Base-by-base conservation (phyloP, 2,113 vertebrate genomes). In the Nannobrachium achirus region DNA sequence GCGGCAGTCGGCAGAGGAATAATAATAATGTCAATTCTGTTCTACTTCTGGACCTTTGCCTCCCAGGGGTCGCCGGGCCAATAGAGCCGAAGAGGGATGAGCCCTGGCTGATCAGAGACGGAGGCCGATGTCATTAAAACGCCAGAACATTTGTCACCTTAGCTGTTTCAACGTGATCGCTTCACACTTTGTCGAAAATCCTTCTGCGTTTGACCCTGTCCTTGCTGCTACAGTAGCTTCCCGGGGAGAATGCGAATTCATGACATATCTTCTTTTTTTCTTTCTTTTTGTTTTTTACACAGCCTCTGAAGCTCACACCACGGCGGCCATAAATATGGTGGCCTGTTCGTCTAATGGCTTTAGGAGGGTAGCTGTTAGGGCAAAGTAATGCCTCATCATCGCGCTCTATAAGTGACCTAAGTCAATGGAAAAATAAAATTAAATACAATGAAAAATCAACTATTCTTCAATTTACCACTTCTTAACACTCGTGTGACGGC, bases 361-460 rank as follows among this genome's bases (percentile, higher is more conserved):
- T 51, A 79, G 58, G 70, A 78, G 66, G 69, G 59, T 44, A 56
- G 76, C 78, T 52, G 3, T 81, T 77, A 64, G n/a, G 3, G 41
- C 80, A 1, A 64, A 7, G 11, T 11, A 63, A 61, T 33, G 44
- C 20, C 65, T 82, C 63, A 46, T 58, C 18, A n/a, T n/a, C n/a
- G n/a, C n/a, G 20, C 78, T 79, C 51, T 2, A 1, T 67, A 80
- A 78, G 70, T 75, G 77, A 61, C 72, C 74, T 78, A 71, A 82
- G 67, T 78, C 60, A 69, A 70, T 69, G 9, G 4, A 45, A 53
- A 64, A 75, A 62, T 48, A 33, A 33, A 33, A 33, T 33, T 4
- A 33, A 33, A 25, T 25, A n/a, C n/a, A n/a, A n/a, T 25, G 2
- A 33, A 70, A 73, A 20, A 25, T 42, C 7, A 69, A 77, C 33